Percentiles rank a stretch among this genome's conserved stretches.
Conservation (phyloP, 2,113 vertebrate genomes). For the Psittacula cyanocephala region DNA sequence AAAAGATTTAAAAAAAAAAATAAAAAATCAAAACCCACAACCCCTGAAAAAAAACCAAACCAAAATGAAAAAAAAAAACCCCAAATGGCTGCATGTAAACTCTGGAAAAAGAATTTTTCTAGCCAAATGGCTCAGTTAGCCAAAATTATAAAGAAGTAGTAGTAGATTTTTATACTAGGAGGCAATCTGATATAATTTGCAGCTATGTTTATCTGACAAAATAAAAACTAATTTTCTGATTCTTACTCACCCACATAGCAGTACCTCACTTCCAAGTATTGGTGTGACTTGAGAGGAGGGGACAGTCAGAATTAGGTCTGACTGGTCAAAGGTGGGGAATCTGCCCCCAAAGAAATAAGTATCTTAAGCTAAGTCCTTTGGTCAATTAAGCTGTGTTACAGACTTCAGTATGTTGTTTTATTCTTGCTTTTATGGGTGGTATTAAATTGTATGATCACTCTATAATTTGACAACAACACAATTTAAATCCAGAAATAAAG, state of each 20-base stretch:
- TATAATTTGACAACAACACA: neutral
- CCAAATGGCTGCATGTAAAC: neutral
- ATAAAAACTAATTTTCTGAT: neutral
- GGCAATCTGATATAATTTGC: neutral
- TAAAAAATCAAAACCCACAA: fast-evolving
- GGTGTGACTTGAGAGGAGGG: neutral
- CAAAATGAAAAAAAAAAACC: neutral
- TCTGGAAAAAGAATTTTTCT: neutral
- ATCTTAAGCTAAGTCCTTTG: neutral
- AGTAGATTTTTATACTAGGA: neutral
- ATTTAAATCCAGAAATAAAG: neutral
- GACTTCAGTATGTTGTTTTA: neutral
- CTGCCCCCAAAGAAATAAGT: neutral
- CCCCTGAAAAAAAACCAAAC: neutral
- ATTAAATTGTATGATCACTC: neutral
- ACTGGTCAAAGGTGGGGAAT: neutral
- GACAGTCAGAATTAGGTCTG: neutral
- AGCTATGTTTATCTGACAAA: neutral
- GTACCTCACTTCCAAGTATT: neutral
- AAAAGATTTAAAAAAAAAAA: neutral
- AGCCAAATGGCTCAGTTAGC: neutral
- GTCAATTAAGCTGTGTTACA: neutral
- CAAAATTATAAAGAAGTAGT: neutral
- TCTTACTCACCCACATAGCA: neutral
- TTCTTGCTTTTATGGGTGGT: neutral